Conservation (phyloP, 2,888 invertebrate genomes). For the Leucoma salicis region DNA sequence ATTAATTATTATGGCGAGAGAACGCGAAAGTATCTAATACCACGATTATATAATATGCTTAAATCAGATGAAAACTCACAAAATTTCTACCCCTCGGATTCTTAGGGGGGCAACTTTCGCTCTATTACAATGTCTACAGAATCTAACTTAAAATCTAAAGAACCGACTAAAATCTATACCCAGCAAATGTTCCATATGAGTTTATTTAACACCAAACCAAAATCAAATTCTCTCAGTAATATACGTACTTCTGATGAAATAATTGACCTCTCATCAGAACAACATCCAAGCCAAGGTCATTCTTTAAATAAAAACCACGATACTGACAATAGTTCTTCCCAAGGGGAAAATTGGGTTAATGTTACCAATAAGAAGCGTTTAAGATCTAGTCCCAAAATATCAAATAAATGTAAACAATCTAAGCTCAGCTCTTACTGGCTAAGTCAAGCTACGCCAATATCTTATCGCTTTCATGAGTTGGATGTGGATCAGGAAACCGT, state of each 20-base stretch:
- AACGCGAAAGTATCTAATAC: too few relatives aligned
- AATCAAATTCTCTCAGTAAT: not conserved
- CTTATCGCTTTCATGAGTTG: not conserved
- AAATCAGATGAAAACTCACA: too few relatives aligned
- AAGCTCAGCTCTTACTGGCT: not conserved
- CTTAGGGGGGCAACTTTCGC: not conserved
- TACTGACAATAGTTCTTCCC: too few relatives aligned
- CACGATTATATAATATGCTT: too few relatives aligned
- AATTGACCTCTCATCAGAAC: constrained; percentile 9
- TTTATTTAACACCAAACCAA: not conserved
- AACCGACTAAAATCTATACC: not conserved
- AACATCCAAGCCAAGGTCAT: too few relatives aligned
- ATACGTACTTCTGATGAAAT: constrained; percentile 9
- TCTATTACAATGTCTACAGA: not conserved
- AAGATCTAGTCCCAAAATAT: too few relatives aligned
- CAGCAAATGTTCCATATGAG: not conserved
- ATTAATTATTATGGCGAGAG: too few relatives aligned
- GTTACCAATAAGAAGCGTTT: too few relatives aligned
- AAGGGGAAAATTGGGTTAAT: too few relatives aligned
- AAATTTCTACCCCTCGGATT: not conserved
- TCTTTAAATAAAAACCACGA: too few relatives aligned
- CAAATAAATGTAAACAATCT: not conserved
- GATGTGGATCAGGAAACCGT: not conserved
- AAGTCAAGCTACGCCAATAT: not conserved
- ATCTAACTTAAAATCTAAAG: not conserved